A percentile compares a stretch with the other conserved stretches of the same genome.
Conservation (phyloP, 2,888 invertebrate species). For the Lasius platythorax region DNA sequence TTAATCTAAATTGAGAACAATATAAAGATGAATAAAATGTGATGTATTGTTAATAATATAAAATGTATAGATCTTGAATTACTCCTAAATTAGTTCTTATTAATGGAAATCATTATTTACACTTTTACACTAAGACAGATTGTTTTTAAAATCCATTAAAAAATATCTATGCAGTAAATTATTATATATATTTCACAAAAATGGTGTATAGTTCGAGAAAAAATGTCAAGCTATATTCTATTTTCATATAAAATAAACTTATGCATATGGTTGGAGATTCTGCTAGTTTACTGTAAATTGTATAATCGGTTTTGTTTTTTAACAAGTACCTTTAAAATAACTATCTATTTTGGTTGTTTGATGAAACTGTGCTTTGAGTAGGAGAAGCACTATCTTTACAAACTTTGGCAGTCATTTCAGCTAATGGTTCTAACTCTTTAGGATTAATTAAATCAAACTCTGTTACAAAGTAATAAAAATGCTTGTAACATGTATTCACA, state of each 20-base stretch:
- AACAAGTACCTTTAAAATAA: slow-evolving; percentile 38
- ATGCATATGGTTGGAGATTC: slow-evolving; percentile 6
- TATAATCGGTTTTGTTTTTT: slow-evolving; percentile 20
- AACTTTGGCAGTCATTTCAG: slow-evolving; percentile 91
- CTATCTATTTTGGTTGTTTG: slow-evolving; percentile 75
- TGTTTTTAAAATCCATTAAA: not conserved
- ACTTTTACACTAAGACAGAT: not conserved
- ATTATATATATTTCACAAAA: slow-evolving; percentile 15
- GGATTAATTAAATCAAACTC: slow-evolving; percentile 94
- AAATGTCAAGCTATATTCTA: not conserved
- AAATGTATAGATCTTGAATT: not conserved
- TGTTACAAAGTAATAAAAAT: slow-evolving; percentile 96
- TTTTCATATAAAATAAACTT: slow-evolving; percentile 25
- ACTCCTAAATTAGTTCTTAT: not conserved
- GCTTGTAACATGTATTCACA: slow-evolving; percentile 97
- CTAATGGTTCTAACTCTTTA: slow-evolving; percentile 94
- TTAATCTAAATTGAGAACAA: not conserved
- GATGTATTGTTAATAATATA: not conserved
- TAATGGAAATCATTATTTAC: not conserved
- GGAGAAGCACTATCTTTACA: slow-evolving; percentile 88
- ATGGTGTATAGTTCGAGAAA: slow-evolving; percentile 49
- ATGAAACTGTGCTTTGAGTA: slow-evolving; percentile 70
- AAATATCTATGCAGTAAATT: not conserved
- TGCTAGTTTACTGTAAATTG: not conserved
- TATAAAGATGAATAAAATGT: not conserved